Conservation (phyloP, 1,140 invertebrate species). For the Forficula auricularia region DNA sequence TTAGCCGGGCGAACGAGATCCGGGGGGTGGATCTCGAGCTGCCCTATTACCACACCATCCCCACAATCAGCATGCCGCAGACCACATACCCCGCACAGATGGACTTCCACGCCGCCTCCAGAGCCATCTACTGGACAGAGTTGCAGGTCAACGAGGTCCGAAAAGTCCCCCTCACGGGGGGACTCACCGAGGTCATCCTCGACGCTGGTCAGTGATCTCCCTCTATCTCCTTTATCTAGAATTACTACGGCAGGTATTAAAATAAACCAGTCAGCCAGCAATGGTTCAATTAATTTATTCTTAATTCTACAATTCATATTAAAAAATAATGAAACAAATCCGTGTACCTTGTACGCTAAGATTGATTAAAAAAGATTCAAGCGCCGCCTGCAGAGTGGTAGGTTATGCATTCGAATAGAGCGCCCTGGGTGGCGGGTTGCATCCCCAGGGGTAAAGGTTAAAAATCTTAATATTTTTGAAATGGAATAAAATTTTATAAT, state of each 20-base stretch:
- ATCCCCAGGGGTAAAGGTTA: too few relatives aligned
- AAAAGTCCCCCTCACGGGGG: slow-evolving; percentile 43
- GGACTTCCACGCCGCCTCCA: slow-evolving; percentile 45
- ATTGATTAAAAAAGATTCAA: too few relatives aligned
- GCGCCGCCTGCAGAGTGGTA: too few relatives aligned
- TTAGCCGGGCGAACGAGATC: slow-evolving; percentile 57
- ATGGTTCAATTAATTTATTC: too few relatives aligned
- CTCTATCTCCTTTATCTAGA: background rate
- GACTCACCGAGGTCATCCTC: slow-evolving; percentile 47
- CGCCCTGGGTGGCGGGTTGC: too few relatives aligned
- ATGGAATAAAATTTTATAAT: too few relatives aligned
- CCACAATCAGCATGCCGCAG: slow-evolving; percentile 49
- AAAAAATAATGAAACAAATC: too few relatives aligned
- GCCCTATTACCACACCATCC: slow-evolving; percentile 58
- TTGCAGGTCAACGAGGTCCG: slow-evolving; percentile 55
- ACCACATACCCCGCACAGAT: slow-evolving; percentile 43
- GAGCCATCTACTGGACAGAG: slow-evolving; percentile 64
- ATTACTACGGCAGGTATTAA: slow-evolving; percentile 2
- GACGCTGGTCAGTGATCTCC: slow-evolving; percentile 38
- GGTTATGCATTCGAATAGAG: too few relatives aligned
- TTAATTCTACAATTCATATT: too few relatives aligned
- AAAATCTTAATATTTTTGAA: too few relatives aligned
- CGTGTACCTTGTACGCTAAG: too few relatives aligned
- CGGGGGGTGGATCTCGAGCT: slow-evolving; percentile 60
- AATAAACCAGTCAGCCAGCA: background rate